Evolutionary conservation across 2,797 vertebrate genomes (phyloP).

Genomic region (Myotis myotis): DNA sequence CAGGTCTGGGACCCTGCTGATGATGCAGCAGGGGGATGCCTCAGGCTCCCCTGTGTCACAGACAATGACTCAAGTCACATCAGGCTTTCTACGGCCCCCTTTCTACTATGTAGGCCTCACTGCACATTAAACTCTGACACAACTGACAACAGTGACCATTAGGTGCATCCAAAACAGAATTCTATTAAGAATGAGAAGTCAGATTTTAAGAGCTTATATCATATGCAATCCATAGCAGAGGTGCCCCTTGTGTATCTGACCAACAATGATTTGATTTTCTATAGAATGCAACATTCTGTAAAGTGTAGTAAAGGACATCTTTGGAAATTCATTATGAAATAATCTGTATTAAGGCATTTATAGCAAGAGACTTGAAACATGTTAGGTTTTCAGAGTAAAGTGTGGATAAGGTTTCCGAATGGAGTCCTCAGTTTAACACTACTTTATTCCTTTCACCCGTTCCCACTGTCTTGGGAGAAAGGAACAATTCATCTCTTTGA

Average conservation of each 20-base stretch:
- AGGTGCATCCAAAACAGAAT: not conserved
- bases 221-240: not conserved
- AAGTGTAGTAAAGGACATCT: not conserved
- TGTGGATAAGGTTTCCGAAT: not conserved
- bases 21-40: not conserved
- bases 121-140: not conserved
- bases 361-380: not conserved
- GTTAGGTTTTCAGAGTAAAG: not conserved
- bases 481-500: not conserved
- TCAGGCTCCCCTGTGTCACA: not conserved
- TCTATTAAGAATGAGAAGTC: not conserved
- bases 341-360: not conserved
- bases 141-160: not conserved
- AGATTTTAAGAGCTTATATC: not conserved
- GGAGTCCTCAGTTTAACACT: not conserved
- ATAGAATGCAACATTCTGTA: not conserved
- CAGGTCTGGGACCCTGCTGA: not conserved
- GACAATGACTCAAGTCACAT: not conserved
- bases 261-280: not conserved
- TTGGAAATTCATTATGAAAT: conserved; percentile 13
- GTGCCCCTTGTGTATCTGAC: not conserved
- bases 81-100: not conserved
- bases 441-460: not conserved
- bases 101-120: not conserved
- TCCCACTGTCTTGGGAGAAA: not conserved